Evolutionary conservation across 2,888 invertebrate genomes (phyloP), one percentile per base, ranked within the genome.

Genomic region (Meta bourneti): DNA sequence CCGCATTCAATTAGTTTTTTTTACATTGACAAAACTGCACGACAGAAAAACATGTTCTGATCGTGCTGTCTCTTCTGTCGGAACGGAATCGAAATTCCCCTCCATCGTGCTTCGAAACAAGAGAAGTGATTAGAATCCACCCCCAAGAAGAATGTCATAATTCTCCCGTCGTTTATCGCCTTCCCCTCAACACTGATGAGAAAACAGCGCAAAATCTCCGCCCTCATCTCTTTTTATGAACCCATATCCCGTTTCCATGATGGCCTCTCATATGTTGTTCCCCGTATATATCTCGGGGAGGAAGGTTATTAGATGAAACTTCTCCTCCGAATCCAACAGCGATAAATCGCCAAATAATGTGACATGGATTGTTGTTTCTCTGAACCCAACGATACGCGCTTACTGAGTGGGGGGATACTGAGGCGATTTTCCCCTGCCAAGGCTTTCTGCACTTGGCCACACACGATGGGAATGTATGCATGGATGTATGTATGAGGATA

Each of bases 301-400:
- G 77, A 69, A 19, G 52, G 61, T 20, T 34, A 34, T 16, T 82
- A 69, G 77, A 78, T 78, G 78, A 78, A 78, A 86, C 85, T 86
- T 19, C 75, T n/a, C 75, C 51, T 19, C 13, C 52, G 72, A 48
- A 84, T 48, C 79, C 70, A 19, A 11, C 34, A 13, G 52, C 89
- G 78, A 89, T 89, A 89, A 89, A 89, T 89, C 84, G 83, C 71
- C 54, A 54, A 72, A 84, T 89, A 83, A 89, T 89, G 83, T 54
- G 78, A 79, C 89, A 77, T n/a, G 20, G 34, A 71, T 48, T 61
- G 83, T 82, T 82, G 82, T 77, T 88, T 81, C 52, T 7, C 19
- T 9, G 54, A 19, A 52, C 34, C 34, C 34, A 34, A 34, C 34
- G 34, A 34, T 34, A 34, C 34, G 34, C 34, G 61, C 75, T 52